These are phyloP conservation scores for Odocoileus virginianus DNA, from an alignment of 2,113 vertebrate species.

Conservation along the genomic window DNA sequence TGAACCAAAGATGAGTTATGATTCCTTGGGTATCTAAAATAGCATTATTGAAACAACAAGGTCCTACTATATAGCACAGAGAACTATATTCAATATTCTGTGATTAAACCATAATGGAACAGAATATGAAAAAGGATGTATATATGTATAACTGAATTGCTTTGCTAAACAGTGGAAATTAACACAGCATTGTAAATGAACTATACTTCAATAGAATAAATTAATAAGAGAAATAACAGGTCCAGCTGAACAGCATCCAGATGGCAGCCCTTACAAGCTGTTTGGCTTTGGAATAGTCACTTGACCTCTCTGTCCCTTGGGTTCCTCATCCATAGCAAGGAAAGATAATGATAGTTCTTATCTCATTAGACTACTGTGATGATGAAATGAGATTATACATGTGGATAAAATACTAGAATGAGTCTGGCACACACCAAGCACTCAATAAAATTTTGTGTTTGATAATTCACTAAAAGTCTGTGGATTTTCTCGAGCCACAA, in stretches of 20 bases:
- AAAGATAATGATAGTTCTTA: not conserved
- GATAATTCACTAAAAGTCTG: conserved; percentile 43
- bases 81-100: no score
- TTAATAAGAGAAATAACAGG: not conserved
- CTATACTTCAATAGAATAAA: no score
- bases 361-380: not conserved
- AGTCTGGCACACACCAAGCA: not conserved
- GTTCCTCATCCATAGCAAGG: not conserved
- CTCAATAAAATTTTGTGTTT: conserved; percentile 26
- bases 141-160: no score
- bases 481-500: conserved; percentile 15
- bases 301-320: not conserved
- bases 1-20: not conserved
- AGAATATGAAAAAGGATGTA: no score
- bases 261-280: not conserved
- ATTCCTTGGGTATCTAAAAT: not conserved
- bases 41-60: not conserved
- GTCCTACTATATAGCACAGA: no score
- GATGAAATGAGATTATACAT: not conserved
- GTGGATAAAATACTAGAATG: not conserved
- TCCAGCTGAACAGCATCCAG: not conserved
- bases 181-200: no score
- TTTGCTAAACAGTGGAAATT: no score
- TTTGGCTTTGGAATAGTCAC: not conserved
- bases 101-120: no score